Conservation (phyloP, 2,113 vertebrate genomes). For the Nannobrachium achirus region DNA sequence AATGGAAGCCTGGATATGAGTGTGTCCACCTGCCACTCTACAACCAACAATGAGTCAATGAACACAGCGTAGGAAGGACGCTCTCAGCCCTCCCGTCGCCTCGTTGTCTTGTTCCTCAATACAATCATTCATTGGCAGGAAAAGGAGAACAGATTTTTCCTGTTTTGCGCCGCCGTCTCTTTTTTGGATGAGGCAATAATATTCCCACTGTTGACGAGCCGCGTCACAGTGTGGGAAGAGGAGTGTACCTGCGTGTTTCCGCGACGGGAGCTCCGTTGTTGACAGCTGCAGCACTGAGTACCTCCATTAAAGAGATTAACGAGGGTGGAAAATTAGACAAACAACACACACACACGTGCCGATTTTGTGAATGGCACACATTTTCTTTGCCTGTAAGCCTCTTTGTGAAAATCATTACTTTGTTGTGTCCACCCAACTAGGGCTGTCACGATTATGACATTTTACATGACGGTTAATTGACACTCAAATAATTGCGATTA, state of each 20-base stretch:
- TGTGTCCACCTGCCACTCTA: constrained; percentile 45
- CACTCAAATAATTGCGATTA: too few species aligned
- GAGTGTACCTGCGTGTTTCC: constrained; percentile 31
- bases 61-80: constrained; percentile 61
- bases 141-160: constrained; percentile 86
- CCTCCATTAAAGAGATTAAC: constrained; percentile 9
- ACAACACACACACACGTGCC: too few species aligned
- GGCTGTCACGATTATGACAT: too few species aligned
- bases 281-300: constrained; percentile 1
- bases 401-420: too few species aligned
- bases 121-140: constrained; percentile 53
- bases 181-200: constrained; percentile 30
- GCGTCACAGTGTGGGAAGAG: constrained; percentile 34
- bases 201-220: constrained; percentile 16
- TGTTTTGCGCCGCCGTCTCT: constrained; percentile 80
- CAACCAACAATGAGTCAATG: constrained; percentile 58
- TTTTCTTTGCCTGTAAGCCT: too few species aligned
- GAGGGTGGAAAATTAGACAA: background rate
- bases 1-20: too few species aligned
- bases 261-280: constrained; percentile 4
- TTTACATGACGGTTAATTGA: too few species aligned
- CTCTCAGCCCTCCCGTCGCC: constrained; percentile 67
- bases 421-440: too few species aligned
- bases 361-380: too few species aligned
- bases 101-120: constrained; percentile 78